These are phyloP conservation scores for Salvator merianae DNA, from an alignment of 2,113 vertebrate genomes.

Conservation along the genomic window DNA sequence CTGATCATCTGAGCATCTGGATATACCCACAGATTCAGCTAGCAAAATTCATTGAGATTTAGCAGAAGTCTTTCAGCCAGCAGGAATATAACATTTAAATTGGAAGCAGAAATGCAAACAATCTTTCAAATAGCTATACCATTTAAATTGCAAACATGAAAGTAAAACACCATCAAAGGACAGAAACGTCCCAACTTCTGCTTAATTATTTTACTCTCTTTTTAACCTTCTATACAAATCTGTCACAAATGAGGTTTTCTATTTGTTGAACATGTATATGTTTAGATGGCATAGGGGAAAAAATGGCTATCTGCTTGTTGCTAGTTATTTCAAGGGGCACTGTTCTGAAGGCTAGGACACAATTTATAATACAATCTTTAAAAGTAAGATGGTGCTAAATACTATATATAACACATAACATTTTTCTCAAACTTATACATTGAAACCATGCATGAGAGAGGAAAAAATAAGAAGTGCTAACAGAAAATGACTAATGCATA, in stretches of 20 bases:
- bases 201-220: background rate
- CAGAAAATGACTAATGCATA: constrained; percentile 69
- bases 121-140: background rate
- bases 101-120: background rate
- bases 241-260: background rate
- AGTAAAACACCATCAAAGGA: background rate
- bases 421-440: constrained; percentile 48
- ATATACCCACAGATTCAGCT: too few species aligned
- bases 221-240: too few species aligned
- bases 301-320: too few species aligned
- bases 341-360: too few species aligned
- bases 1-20: too few species aligned
- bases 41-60: background rate
- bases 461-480: constrained; percentile 63
- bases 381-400: too few species aligned
- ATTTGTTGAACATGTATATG: too few species aligned
- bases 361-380: too few species aligned
- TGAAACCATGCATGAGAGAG: constrained; percentile 24
- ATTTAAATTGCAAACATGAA: background rate
- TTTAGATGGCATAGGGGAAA: too few species aligned
- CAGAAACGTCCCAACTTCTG: background rate
- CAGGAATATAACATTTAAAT: background rate
- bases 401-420: background rate
- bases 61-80: background rate
- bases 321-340: too few species aligned